Evolutionary conservation across 1,140 invertebrate genomes (phyloP).

Genomic region (Brachionus manjavacas): DNA sequence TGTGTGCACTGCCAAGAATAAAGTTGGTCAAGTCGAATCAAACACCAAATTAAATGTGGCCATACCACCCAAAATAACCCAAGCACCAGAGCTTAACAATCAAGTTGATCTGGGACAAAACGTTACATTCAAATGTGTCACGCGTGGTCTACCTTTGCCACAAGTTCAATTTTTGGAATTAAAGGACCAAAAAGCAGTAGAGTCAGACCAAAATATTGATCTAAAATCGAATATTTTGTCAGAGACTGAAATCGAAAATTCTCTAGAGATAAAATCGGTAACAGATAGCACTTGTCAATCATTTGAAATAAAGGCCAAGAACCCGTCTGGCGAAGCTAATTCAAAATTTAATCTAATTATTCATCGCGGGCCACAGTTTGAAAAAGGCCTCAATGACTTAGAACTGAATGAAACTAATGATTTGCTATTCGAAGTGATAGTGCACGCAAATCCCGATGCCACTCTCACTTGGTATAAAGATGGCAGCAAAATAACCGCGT

Average conservation of each 20-base stretch:
- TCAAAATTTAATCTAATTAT: slow-evolving; percentile 16
- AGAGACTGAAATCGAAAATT: neutral
- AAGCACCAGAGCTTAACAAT: neutral
- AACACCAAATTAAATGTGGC: slow-evolving; percentile 51
- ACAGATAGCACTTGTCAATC: neutral
- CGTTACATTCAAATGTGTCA: neutral
- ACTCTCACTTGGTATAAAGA: slow-evolving; percentile 34
- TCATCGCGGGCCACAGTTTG: neutral
- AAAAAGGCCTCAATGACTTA: neutral
- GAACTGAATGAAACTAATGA: slow-evolving; percentile 8
- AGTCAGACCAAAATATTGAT: neutral
- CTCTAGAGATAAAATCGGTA: neutral
- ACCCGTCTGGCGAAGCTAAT: neutral
- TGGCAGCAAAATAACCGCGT: neutral
- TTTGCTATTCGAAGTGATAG: slow-evolving; percentile 12
- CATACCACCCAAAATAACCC: neutral
- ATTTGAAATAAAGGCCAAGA: slow-evolving; percentile 28
- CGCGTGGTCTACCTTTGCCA: neutral
- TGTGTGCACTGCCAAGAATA: slow-evolving; percentile 67
- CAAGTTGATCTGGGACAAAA: neutral
- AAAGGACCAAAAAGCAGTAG: neutral
- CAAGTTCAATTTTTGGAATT: neutral
- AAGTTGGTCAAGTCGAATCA: slow-evolving; percentile 76
- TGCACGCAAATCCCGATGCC: slow-evolving; percentile 7
- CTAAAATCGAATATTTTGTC: neutral